Evolutionary conservation across 2,113 vertebrate species (phyloP), one percentile per base, ranked within the genome.

Genomic region (Erinaceus europaeus): DNA sequence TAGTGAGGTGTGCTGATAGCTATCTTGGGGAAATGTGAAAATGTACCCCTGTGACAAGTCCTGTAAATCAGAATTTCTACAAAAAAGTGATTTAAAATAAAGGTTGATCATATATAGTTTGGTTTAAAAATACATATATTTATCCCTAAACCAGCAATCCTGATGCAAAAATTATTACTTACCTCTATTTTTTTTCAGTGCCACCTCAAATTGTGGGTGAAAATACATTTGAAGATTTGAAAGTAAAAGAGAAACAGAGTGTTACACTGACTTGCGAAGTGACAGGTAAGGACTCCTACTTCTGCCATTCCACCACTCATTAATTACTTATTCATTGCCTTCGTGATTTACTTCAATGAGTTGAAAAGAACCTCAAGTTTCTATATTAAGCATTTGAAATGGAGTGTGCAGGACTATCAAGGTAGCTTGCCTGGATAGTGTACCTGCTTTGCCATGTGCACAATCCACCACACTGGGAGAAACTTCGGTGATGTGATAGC

Each of bases 191-290:
- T 81, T 94, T 53, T 48, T 85, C 96, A 98, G 99, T 99, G 75
- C 98, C 98, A 48, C 98, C 99, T 79, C 97, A 83, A 67, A 98
- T 99, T 80, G 93, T 97, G 52, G 97, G 95, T 29, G 98, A 98
- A 79, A 98, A 97, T 57, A 97, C 94, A 2, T 20, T 98, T 75
- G 96, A 98, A 94, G 98, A 99, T 40, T 92, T 98, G 64, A 99
- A 98, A 95, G 98, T 99, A 32, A 99, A 98, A 89, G 98, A 99
- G 93, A 97, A 97, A 44, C 97, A 98, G 20, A 94, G 95, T 83
- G 92, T 98, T 29, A 98, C 97, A 9, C 93, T 99, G 77, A 97
- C 92, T 0, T 99, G 99, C 96, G 98, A 99, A 94, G 98, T 96
- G 27, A 97, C 97, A 97, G 99, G 99, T 99, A 97, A 96, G 94